phyloP scores from a whole-genome alignment of 2,888 invertebrate genomes.

The Psococerastis gibbosa region DNA sequence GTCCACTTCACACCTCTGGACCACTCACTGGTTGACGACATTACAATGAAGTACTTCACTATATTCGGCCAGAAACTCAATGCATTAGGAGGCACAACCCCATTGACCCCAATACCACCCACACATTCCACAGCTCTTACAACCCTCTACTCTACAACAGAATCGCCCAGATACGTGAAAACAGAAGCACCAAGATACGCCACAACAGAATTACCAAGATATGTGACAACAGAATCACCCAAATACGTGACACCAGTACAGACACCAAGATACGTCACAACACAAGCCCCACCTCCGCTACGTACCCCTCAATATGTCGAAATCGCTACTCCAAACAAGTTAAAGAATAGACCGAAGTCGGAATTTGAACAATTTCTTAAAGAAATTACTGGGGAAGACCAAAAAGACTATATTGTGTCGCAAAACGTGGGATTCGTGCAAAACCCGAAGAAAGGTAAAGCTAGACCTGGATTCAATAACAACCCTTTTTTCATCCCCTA shows the following conservation, averaged over 20 bases:
- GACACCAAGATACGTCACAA: constrained; percentile 15
- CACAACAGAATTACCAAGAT: not conserved
- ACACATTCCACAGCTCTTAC: constrained; percentile 20
- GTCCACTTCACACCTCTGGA: constrained; percentile 45
- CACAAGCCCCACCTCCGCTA: constrained; percentile 17
- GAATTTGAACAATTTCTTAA: constrained; percentile 5
- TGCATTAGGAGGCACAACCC: constrained; percentile 15
- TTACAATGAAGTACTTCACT: constrained; percentile 53
- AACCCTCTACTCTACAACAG: constrained; percentile 20
- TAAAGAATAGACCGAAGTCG: constrained; percentile 6
- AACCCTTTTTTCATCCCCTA: not conserved
- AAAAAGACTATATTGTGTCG: constrained; percentile 6
- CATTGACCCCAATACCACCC: constrained; percentile 19
- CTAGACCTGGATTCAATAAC: not conserved
- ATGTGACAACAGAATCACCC: constrained; percentile 17
- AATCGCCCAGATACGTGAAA: constrained; percentile 15
- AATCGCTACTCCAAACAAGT: not conserved
- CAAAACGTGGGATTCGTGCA: not conserved
- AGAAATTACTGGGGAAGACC: constrained; percentile 9
- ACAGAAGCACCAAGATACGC: constrained; percentile 17
- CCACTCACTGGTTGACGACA: constrained; percentile 46
- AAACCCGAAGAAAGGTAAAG: not conserved
- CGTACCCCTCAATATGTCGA: not conserved
- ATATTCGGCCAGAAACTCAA: constrained; percentile 48
- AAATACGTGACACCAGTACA: constrained; percentile 16